These are phyloP conservation scores for Crotophaga sulcirostris DNA, from an alignment of 2,113 vertebrate genomes.

Conservation along the genomic window DNA sequence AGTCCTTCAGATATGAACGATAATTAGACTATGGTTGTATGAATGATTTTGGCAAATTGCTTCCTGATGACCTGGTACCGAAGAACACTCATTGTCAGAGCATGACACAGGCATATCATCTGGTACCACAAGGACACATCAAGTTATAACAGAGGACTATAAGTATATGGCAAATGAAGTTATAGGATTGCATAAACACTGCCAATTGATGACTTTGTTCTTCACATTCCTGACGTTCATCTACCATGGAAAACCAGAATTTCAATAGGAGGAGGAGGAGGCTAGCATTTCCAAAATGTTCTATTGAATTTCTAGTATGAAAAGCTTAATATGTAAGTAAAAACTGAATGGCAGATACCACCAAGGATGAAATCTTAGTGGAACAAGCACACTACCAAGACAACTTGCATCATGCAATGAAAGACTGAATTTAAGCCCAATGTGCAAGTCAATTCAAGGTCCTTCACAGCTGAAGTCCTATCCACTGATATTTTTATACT, in stretches of 20 bases:
- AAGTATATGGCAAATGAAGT: background rate
- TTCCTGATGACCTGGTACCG: background rate
- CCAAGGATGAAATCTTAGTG: background rate
- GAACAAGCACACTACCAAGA: background rate
- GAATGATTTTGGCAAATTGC: background rate
- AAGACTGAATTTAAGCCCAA: background rate
- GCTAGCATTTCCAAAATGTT: background rate
- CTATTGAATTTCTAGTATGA: background rate
- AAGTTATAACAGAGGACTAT: background rate
- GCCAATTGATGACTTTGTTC: background rate
- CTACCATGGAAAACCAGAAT: background rate
- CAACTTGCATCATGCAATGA: background rate
- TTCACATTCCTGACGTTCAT: background rate
- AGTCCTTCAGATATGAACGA: background rate
- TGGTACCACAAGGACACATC: rapidly evolving
- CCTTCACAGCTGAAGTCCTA: background rate
- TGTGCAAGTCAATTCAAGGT: rapidly evolving
- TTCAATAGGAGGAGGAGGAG: background rate
- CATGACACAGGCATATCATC: background rate
- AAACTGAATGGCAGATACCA: background rate
- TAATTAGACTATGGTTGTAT: background rate
- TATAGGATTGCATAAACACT: background rate
- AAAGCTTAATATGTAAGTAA: background rate
- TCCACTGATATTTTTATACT: background rate
- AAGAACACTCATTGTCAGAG: background rate